Conservation (phyloP, 2,797 vertebrate genomes). For the Sitta carolinensis region DNA sequence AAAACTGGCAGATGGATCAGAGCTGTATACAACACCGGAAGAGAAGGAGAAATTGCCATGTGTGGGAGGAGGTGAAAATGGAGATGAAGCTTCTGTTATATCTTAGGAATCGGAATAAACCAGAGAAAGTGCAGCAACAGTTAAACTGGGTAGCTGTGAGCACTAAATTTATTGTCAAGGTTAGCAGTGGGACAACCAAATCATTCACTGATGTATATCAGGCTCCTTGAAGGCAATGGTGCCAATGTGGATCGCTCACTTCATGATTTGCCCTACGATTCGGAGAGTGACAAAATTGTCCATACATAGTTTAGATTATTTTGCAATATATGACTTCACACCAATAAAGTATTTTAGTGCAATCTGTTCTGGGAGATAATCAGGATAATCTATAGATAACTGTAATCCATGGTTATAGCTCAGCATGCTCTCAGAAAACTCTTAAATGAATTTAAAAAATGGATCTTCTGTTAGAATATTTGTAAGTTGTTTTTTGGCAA, state of each 20-base stretch:
- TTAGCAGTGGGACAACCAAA: background rate
- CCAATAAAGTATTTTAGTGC: background rate
- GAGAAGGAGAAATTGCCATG: background rate
- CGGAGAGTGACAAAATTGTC: background rate
- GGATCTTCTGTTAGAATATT: background rate
- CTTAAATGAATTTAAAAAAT: background rate
- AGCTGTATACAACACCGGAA: background rate
- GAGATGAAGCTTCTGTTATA: background rate
- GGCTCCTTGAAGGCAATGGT: background rate
- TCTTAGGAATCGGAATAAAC: constrained; percentile 3
- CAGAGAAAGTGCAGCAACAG: background rate
- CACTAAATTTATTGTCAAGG: background rate
- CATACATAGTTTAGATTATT: background rate
- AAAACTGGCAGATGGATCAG: background rate
- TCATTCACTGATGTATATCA: background rate
- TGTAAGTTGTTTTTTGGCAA: background rate
- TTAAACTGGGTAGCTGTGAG: background rate
- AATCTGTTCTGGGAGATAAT: background rate
- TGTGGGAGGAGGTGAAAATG: constrained; percentile 6
- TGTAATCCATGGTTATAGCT: background rate
- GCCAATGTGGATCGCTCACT: background rate
- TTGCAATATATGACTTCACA: background rate
- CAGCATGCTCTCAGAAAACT: background rate
- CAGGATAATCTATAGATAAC: background rate
- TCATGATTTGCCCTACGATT: background rate